Conservation (phyloP, 2,113 vertebrate species). For the Pelvicachromis taeniatus region DNA sequence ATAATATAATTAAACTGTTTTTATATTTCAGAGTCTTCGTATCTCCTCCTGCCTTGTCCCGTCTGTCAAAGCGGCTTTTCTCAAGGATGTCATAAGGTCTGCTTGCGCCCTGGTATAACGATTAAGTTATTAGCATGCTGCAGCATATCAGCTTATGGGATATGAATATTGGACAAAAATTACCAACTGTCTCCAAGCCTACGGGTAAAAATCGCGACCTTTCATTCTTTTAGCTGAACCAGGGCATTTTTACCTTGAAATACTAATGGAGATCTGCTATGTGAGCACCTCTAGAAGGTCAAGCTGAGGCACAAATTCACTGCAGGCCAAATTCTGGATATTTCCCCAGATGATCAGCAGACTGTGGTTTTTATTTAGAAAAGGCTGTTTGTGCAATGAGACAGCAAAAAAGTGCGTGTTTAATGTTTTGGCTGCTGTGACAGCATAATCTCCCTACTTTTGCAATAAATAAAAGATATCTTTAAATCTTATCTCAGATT, state of each 20-base stretch:
- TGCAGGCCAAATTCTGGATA: conserved; percentile 3
- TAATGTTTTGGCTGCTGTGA: background rate
- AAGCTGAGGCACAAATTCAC: conserved; percentile 10
- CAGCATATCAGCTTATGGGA: background rate
- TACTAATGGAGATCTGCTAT: conserved; percentile 5
- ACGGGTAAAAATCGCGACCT: conserved; percentile 25
- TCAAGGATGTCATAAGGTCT: conserved; percentile 23
- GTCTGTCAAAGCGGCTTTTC: conserved; percentile 7
- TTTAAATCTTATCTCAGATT: background rate
- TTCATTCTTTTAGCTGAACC: conserved; percentile 29
- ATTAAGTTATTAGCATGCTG: conserved; percentile 28
- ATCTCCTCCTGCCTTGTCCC: background rate
- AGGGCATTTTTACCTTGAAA: conserved; percentile 33
- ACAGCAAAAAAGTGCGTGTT: background rate
- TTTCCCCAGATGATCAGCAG: background rate
- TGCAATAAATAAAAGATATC: background rate
- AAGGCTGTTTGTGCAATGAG: background rate
- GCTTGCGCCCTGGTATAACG: background rate
- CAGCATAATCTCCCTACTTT: background rate
- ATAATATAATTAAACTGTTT: background rate
- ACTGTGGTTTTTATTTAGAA: background rate
- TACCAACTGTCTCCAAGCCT: conserved; percentile 6
- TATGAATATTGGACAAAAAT: conserved; percentile 30
- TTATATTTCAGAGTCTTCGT: background rate
- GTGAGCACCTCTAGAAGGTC: conserved; percentile 42